Evolutionary conservation across 1,140 invertebrate genomes (phyloP), one percentile per base, ranked within the genome.

Genomic region (Drosophila willistoni): DNA sequence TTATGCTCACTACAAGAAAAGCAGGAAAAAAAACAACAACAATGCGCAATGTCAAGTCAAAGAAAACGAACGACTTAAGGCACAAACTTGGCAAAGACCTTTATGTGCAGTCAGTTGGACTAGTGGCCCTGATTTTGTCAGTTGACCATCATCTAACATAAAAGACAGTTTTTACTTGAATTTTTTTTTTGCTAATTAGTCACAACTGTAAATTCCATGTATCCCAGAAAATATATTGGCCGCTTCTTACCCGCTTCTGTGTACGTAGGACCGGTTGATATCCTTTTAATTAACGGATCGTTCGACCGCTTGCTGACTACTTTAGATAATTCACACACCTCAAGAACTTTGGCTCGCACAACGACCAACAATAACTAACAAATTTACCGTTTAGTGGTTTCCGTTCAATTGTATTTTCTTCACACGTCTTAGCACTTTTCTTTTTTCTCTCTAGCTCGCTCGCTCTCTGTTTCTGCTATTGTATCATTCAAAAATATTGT

Each of bases 401-500:
- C 84, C 83, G 84, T 71, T 89, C 78, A 68, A 86, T 87, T 87
- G 69, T 65, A 77, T 82, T 86, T 87, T 83, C 76, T 83, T 68
- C 70, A 64, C 79, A 86, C 82, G 82, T 85, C 79, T 79, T 51
- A 60, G 56, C 77, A 79, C 79, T 83, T 77, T 87, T 77, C 72
- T 83, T 87, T 86, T 70, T 66, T 73, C 68, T 64, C 66, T 33
- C 17, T 22, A 9, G 19, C 44, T 22, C 17, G 19, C 44, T 51
- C 44, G 19, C 44, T 51, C 4, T 51, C 17, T 47, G 14, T 17
- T 9, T 51, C 9, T 22, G 9, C 19, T 51, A 22, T 51, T 51
- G 44, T 51, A 51, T 51, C 17, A 51, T 51, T 51, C 44, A 19
- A 51, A 29, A 29, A 51, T 51, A 51, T 51, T 51, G 44, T 51